phyloP scores from a whole-genome alignment of 2,797 vertebrate genomes.

The Cirrhinus mrigala region DNA sequence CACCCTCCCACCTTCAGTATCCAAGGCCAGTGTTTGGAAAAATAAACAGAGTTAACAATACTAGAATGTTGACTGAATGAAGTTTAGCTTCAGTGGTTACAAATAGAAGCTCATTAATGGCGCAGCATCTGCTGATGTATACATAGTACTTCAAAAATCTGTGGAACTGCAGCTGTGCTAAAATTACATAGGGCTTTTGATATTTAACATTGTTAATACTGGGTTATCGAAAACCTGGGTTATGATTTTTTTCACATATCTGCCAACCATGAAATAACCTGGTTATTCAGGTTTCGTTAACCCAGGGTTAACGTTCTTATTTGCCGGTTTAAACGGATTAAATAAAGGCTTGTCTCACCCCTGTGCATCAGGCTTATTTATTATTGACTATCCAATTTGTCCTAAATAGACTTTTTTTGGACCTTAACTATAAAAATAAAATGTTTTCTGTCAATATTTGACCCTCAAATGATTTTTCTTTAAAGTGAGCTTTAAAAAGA shows the following conservation, averaged over 20 bases:
- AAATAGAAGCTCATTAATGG: constrained; percentile 5
- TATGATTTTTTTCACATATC: background rate
- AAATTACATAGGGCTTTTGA: background rate
- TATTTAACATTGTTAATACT: background rate
- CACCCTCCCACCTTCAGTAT: no score
- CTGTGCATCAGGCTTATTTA: background rate
- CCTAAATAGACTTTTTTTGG: background rate
- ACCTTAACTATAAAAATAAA: background rate
- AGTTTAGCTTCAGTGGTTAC: background rate
- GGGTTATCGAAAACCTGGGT: background rate
- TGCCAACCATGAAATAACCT: no score
- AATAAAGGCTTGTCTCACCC: background rate
- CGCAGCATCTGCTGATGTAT: constrained; percentile 3
- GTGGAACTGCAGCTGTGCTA: background rate
- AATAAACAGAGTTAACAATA: constrained; percentile 52
- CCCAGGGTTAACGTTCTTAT: background rate
- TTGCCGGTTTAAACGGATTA: background rate
- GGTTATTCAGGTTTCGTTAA: background rate
- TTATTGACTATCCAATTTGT: background rate
- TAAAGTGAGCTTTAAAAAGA: background rate
- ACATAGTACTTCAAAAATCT: background rate
- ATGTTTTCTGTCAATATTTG: background rate
- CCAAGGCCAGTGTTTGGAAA: constrained; percentile 50
- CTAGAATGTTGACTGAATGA: constrained; percentile 14
- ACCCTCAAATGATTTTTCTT: background rate